These are phyloP conservation scores for Clunio marinus DNA, from an alignment of 2,888 invertebrate species.

Conservation along the genomic window DNA sequence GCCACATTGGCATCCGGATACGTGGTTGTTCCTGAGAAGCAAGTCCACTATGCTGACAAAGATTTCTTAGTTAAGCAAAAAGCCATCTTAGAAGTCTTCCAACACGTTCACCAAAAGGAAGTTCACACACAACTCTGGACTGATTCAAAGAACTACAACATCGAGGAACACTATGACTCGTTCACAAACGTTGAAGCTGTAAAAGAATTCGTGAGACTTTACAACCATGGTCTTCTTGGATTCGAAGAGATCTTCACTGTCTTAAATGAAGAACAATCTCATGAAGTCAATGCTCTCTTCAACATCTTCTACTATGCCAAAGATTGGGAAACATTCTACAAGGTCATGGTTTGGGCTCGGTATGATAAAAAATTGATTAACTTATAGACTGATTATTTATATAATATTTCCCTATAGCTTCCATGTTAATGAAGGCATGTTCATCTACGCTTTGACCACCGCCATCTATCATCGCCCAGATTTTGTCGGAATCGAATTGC, in stretches of 20 bases:
- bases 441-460: constrained; percentile 59
- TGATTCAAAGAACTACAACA: constrained; percentile 57
- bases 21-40: constrained; percentile 41
- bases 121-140: constrained; percentile 48
- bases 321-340: constrained; percentile 69
- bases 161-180: constrained; percentile 58
- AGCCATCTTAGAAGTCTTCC: constrained; percentile 55
- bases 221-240: constrained; percentile 56
- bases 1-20: constrained; percentile 24
- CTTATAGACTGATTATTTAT: neutral
- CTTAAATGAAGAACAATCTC: constrained; percentile 55
- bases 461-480: constrained; percentile 59
- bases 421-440: constrained; percentile 60
- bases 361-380: constrained; percentile 8
- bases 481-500: constrained; percentile 57
- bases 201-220: constrained; percentile 55
- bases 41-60: constrained; percentile 53
- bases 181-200: constrained; percentile 60
- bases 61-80: constrained; percentile 54
- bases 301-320: constrained; percentile 65
- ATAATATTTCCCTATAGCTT: constrained; percentile 49
- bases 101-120: constrained; percentile 59
- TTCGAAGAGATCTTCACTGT: constrained; percentile 59
- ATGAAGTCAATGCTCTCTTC: constrained; percentile 61
- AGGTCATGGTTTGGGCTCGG: constrained; percentile 66